Percentiles rank a stretch among this genome's conserved stretches.
Evolutionary conservation across 2,888 invertebrate species (phyloP).

Genomic region (Onthophagus sagittarius): DNA sequence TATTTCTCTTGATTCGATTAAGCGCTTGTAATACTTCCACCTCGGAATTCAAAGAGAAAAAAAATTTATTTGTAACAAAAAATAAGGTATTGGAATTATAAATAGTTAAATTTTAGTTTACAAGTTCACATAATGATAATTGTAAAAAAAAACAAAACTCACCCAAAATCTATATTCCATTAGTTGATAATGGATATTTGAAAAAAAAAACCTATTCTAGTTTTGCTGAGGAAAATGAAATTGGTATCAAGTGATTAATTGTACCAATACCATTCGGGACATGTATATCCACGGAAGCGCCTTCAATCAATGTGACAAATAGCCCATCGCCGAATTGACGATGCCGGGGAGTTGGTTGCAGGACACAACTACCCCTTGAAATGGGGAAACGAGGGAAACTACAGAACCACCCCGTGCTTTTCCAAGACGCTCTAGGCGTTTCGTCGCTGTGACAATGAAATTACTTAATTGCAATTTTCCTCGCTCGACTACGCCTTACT

Average conservation of each 20-base stretch:
- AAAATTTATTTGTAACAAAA: too few species aligned
- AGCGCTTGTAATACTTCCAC: too few species aligned
- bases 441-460: constrained; percentile 20
- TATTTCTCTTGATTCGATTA: too few species aligned
- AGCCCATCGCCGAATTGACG: constrained; percentile 29
- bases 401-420: constrained; percentile 4
- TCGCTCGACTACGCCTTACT: constrained; percentile 13
- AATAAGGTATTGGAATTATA: too few species aligned
- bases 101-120: too few species aligned
- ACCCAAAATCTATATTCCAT: background rate
- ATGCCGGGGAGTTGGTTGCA: background rate
- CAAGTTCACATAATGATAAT: too few species aligned
- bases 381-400: constrained; percentile 13
- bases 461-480: constrained; percentile 25
- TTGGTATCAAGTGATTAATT: constrained; percentile 44
- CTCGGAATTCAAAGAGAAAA: too few species aligned
- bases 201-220: constrained; percentile 26
- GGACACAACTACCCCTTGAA: background rate
- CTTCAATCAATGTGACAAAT: constrained; percentile 48
- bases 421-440: constrained; percentile 14
- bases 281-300: constrained; percentile 46
- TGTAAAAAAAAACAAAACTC: background rate
- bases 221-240: constrained; percentile 36
- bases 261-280: constrained; percentile 46
- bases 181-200: too few species aligned